These are phyloP conservation scores for Distichodus sexfasciatus DNA, from an alignment of 2,797 vertebrate genomes.

Conservation along the genomic window DNA sequence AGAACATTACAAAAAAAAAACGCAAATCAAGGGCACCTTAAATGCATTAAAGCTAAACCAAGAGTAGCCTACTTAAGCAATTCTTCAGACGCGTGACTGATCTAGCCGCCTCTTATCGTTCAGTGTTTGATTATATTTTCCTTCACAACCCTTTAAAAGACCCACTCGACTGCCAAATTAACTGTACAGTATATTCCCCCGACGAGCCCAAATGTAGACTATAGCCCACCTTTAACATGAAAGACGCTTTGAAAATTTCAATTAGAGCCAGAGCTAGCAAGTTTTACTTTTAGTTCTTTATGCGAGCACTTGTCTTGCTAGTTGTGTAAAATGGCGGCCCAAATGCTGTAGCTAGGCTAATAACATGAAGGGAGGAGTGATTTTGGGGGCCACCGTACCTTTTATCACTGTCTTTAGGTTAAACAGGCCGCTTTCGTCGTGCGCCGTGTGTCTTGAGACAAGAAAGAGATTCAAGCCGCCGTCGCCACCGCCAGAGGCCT, in stretches of 20 bases:
- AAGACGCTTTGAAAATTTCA: conserved; percentile 33
- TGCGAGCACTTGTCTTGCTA: no score
- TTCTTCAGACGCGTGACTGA: no score
- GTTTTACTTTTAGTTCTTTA: neutral
- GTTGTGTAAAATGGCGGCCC: no score
- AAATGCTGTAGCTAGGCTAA: no score
- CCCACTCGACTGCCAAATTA: conserved; percentile 26
- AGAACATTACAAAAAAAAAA: neutral
- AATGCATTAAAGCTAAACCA: neutral
- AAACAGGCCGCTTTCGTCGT: neutral
- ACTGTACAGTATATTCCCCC: neutral
- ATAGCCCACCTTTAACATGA: conserved; percentile 46
- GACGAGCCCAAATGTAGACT: conserved; percentile 19
- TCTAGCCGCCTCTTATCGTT: conserved; percentile 22
- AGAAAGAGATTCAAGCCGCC: no score
- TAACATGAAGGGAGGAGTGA: no score
- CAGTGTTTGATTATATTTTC: conserved; percentile 27
- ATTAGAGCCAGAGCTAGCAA: conserved; percentile 16
- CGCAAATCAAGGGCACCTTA: neutral
- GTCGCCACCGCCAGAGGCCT: conserved; percentile 10
- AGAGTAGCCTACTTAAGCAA: no score
- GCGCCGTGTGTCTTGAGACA: conserved; percentile 14
- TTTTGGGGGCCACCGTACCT: no score
- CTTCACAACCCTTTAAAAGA: conserved; percentile 30
- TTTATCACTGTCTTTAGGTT: no score